phyloP scores from a whole-genome alignment of 1,140 invertebrate genomes.

The Papilio polyxenes region DNA sequence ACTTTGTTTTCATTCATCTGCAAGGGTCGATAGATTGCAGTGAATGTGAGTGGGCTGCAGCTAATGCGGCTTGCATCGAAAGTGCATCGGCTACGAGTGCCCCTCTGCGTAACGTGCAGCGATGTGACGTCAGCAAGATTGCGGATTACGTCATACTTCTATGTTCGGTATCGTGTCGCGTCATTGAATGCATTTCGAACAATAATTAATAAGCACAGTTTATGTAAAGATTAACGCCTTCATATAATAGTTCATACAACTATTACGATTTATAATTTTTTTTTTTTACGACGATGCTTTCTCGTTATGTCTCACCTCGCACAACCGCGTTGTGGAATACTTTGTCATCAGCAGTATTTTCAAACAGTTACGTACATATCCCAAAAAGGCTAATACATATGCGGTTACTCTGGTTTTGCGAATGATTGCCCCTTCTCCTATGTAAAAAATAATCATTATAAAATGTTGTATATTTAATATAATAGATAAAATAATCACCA shows the following conservation, averaged over 20 bases:
- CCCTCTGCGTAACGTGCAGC: background rate
- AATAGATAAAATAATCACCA: background rate
- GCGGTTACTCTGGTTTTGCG: too few species aligned
- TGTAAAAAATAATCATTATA: background rate
- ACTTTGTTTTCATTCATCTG: background rate
- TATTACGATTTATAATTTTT: too few species aligned
- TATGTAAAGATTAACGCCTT: background rate
- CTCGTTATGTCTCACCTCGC: too few species aligned
- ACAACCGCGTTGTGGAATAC: too few species aligned
- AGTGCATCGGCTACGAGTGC: background rate
- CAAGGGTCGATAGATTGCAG: constrained; percentile 12
- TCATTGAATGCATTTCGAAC: background rate
- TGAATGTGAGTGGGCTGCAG: constrained; percentile 1
- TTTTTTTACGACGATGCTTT: too few species aligned
- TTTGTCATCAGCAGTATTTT: too few species aligned
- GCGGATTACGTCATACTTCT: background rate
- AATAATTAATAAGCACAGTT: background rate
- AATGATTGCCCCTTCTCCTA: too few species aligned
- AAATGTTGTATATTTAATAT: background rate
- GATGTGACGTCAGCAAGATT: constrained; percentile 26
- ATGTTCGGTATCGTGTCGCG: background rate
- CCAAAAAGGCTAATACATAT: too few species aligned
- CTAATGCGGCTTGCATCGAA: constrained; percentile 6
- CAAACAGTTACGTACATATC: too few species aligned
- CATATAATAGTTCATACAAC: background rate